Conservation (phyloP, 2,888 invertebrate genomes). For the Syrista parreyssii region DNA sequence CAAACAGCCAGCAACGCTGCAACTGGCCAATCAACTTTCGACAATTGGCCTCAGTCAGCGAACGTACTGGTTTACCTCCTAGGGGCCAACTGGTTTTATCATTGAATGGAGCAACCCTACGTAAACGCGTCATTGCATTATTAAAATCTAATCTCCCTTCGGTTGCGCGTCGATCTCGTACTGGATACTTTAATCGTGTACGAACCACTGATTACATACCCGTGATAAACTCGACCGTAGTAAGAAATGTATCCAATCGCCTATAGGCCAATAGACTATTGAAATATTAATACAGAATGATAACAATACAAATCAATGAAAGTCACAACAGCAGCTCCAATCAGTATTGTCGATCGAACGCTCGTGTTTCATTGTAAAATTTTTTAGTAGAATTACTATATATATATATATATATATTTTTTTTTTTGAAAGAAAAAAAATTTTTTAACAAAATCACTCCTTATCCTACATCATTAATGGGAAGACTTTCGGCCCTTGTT, state of each 20-base stretch:
- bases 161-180: background rate
- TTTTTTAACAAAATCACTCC: background rate
- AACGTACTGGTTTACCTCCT: constrained; percentile 32
- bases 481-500: background rate
- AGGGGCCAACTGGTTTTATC: constrained; percentile 39
- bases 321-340: background rate
- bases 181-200: background rate
- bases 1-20: constrained; percentile 14
- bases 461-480: background rate
- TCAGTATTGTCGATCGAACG: background rate
- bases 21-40: constrained; percentile 53
- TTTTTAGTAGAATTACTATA: no score
- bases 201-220: background rate
- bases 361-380: background rate
- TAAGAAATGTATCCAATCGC: background rate
- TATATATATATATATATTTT: no score
- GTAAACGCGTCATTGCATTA: constrained; percentile 57
- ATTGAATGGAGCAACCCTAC: constrained; percentile 23
- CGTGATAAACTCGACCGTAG: background rate
- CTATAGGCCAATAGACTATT: background rate
- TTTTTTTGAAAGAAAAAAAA: no score
- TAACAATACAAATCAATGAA: background rate
- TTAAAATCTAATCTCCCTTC: constrained; percentile 62
- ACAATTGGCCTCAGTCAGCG: constrained; percentile 46
- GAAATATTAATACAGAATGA: background rate